phyloP scores from a whole-genome alignment of 2,797 vertebrate genomes.

The Squalus acanthias region DNA sequence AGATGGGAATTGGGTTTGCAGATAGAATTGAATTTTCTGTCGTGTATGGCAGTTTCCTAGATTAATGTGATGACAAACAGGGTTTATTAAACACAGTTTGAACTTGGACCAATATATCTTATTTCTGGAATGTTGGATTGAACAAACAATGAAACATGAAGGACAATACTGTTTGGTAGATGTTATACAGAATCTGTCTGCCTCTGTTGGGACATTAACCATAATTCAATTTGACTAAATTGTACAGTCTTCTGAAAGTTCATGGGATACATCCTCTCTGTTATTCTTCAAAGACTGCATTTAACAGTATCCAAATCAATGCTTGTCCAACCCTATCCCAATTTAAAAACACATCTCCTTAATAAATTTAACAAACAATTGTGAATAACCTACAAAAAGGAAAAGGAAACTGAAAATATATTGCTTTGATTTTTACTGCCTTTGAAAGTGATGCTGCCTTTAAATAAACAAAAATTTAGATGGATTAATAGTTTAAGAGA shows the following conservation, averaged over 20 bases:
- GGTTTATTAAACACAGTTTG: conserved; percentile 5
- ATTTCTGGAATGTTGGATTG: conserved; percentile 35
- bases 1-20: neutral
- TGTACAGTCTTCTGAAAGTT: neutral
- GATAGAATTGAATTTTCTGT: conserved; percentile 14
- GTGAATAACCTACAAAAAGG: neutral
- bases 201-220: conserved; percentile 27
- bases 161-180: conserved; percentile 10
- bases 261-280: neutral
- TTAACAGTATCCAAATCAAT: neutral
- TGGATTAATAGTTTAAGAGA: conserved; percentile 14
- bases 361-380: neutral
- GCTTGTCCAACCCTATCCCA: neutral
- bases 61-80: conserved; percentile 32
- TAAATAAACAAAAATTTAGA: neutral
- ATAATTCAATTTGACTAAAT: conserved; percentile 25
- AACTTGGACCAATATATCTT: conserved; percentile 28
- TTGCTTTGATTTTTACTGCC: neutral
- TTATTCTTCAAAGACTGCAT: neutral
- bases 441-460: neutral
- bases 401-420: conserved; percentile 23
- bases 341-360: neutral
- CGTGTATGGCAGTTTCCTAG: neutral
- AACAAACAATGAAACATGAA: conserved; percentile 32
- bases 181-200: neutral